Percentiles rank a stretch among this genome's conserved stretches.
phyloP scores from a whole-genome alignment of 2,113 vertebrate species.

The Chionis minor region DNA sequence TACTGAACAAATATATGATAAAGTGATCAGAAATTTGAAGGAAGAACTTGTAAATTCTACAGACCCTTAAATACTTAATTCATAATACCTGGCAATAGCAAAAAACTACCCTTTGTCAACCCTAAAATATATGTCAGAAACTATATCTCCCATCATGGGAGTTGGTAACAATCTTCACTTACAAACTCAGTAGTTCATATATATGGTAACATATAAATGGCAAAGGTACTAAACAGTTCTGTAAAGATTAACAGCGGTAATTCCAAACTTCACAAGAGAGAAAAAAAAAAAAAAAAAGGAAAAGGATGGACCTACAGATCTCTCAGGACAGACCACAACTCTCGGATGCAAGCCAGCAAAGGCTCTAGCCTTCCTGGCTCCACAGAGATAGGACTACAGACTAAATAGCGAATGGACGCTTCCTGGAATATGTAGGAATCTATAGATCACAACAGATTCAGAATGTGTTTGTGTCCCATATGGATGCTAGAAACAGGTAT shows the following conservation, averaged over 20 bases:
- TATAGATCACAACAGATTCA: neutral
- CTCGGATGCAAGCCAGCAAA: neutral
- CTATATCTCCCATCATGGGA: rapidly evolving
- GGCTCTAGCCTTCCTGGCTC: neutral
- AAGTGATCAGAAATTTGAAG: neutral
- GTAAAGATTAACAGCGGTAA: neutral
- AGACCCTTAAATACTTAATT: neutral
- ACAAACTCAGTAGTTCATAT: neutral
- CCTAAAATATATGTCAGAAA: neutral
- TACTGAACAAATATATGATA: neutral
- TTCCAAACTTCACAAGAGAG: neutral
- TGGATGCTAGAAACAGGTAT: neutral
- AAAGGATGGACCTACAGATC: neutral
- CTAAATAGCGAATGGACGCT: neutral
- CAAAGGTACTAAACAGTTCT: neutral
- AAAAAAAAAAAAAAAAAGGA: neutral
- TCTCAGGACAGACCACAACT: neutral
- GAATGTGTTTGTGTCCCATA: neutral
- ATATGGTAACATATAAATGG: neutral
- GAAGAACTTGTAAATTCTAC: neutral
- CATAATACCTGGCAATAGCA: neutral
- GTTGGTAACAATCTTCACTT: neutral
- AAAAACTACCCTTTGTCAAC: neutral
- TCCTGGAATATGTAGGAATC: neutral
- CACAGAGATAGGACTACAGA: neutral